Evolutionary conservation across 23 tunicate species (phyloP).

Genomic region (Trididemnum nubilum): DNA sequence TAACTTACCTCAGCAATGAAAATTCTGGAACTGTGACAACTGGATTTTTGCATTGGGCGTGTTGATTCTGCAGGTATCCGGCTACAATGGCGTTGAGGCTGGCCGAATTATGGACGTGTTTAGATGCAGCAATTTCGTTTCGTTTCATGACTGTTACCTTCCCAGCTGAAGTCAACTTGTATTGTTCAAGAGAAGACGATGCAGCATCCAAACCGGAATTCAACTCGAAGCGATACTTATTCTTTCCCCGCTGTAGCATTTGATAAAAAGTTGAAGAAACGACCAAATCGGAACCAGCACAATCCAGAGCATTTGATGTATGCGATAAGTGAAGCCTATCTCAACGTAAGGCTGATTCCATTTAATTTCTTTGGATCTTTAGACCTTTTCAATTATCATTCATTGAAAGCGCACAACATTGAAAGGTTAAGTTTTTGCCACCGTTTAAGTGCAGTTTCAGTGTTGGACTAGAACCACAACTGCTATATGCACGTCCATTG

Average conservation of each 20-base stretch:
- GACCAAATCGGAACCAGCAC: too few relatives aligned
- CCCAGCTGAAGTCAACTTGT: slow-evolving; percentile 38
- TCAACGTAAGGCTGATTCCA: too few relatives aligned
- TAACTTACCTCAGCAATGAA: slow-evolving; percentile 60
- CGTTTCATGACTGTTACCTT: slow-evolving; percentile 55
- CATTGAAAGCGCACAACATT: too few relatives aligned
- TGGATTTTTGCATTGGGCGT: slow-evolving; percentile 80
- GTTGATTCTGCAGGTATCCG: slow-evolving; percentile 67
- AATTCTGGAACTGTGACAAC: slow-evolving; percentile 92
- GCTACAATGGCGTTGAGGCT: slow-evolving; percentile 73
- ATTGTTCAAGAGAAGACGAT: not conserved
- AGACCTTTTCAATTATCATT: too few relatives aligned
- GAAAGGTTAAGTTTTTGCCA: too few relatives aligned
- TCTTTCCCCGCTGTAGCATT: slow-evolving; percentile 20
- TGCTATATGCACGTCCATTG: too few relatives aligned
- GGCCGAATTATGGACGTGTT: not conserved
- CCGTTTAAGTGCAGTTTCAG: too few relatives aligned
- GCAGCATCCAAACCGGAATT: not conserved
- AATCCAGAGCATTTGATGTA: too few relatives aligned
- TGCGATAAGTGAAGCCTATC: too few relatives aligned
- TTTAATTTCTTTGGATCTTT: too few relatives aligned
- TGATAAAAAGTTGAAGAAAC: too few relatives aligned
- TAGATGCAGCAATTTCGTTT: not conserved
- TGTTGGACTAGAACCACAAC: too few relatives aligned
- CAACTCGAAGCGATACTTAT: slow-evolving; percentile 12